Evolutionary conservation across 1,140 invertebrate species (phyloP).

Genomic region (Leptinotarsa undecemlineata): DNA sequence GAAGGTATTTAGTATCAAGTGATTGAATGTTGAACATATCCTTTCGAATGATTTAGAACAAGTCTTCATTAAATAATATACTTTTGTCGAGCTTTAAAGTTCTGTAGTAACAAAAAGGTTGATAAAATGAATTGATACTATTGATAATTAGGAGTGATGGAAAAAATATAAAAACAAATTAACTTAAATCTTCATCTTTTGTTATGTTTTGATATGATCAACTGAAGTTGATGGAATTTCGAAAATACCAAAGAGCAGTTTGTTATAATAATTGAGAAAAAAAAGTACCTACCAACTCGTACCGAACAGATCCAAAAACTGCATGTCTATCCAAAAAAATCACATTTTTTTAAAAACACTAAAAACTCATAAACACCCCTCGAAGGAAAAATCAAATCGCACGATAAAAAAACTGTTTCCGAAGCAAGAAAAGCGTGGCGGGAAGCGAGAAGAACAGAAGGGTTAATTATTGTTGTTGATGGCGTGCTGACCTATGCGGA

Average conservation of each 20-base stretch:
- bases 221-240: too few relatives aligned
- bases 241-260: neutral
- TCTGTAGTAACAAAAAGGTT: too few relatives aligned
- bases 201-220: too few relatives aligned
- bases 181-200: too few relatives aligned
- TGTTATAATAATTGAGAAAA: neutral
- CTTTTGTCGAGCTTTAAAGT: too few relatives aligned
- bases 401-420: neutral
- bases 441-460: neutral
- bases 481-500: constrained; percentile 32
- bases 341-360: neutral
- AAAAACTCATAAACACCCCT: neutral
- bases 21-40: too few relatives aligned
- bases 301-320: neutral
- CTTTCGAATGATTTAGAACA: too few relatives aligned
- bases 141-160: too few relatives aligned
- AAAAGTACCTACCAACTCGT: neutral
- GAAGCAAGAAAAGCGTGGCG: neutral
- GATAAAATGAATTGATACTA: too few relatives aligned
- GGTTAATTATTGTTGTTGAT: constrained; percentile 21
- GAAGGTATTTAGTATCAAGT: too few relatives aligned
- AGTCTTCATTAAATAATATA: too few relatives aligned
- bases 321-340: neutral
- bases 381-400: neutral
- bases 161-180: too few relatives aligned